Evolutionary conservation across 2,888 invertebrate species (phyloP).

Genomic region (Diloba caeruleocephala): DNA sequence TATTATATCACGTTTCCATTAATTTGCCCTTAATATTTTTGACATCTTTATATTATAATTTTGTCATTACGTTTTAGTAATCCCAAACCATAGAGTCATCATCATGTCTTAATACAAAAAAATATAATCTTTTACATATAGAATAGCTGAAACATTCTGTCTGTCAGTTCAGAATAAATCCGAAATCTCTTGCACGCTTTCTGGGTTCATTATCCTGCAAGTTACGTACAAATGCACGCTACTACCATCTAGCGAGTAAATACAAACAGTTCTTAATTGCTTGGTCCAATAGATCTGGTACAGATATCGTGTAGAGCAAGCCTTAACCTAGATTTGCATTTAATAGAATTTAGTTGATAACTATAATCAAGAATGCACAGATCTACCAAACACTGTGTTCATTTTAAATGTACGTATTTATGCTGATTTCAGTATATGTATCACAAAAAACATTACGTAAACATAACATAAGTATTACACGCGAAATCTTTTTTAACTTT

Average conservation of each 20-base stretch:
- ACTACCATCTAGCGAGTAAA: constrained; percentile 23
- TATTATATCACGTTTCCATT: constrained; percentile 11
- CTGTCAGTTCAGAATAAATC: neutral
- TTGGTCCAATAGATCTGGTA: constrained; percentile 21
- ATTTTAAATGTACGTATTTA: constrained; percentile 60
- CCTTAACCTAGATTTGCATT: constrained; percentile 69
- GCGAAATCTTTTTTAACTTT: constrained; percentile 38
- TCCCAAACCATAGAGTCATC: constrained; percentile 48
- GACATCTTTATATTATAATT: constrained; percentile 31
- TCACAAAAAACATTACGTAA: constrained; percentile 53
- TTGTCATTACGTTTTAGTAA: constrained; percentile 41
- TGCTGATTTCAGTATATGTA: constrained; percentile 48
- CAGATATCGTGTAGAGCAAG: constrained; percentile 46
- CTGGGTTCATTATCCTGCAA: constrained; percentile 14
- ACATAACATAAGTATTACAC: constrained; percentile 45
- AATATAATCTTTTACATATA: no score
- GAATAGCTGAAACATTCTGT: neutral
- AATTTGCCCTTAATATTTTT: constrained; percentile 4
- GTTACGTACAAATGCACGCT: neutral
- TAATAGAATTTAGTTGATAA: constrained; percentile 67
- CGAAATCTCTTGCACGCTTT: neutral
- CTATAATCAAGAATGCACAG: constrained; percentile 68
- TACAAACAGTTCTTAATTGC: constrained; percentile 3
- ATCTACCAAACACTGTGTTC: constrained; percentile 79
- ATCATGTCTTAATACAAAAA: no score